These are phyloP conservation scores for Antechinus stuartii DNA, from an alignment of 2,113 vertebrate species.

Conservation along the genomic window DNA sequence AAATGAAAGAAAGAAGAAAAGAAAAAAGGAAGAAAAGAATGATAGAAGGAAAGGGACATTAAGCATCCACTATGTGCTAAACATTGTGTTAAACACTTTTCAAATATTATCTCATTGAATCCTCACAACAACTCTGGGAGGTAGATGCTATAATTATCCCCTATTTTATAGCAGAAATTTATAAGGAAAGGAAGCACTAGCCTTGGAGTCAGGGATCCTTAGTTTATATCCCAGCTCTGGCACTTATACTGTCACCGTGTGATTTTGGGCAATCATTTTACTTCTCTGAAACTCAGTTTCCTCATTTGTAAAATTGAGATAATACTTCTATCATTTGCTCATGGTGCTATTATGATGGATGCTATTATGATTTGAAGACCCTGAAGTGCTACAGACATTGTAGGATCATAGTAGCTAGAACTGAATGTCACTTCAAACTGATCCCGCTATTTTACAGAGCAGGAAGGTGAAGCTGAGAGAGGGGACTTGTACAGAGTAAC, in stretches of 20 bases:
- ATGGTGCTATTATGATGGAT: not conserved
- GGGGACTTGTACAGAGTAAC: not conserved
- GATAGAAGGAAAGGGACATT: not conserved
- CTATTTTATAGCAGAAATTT: not conserved
- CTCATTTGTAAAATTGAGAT: not conserved
- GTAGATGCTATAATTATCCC: not conserved
- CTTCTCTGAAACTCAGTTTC: not conserved
- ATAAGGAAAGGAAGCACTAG: not conserved
- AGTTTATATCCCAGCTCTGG: not conserved
- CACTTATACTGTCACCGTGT: not conserved
- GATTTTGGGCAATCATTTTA: not conserved
- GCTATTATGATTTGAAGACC: not conserved
- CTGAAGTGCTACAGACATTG: not conserved
- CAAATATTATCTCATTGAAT: not conserved
- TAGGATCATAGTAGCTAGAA: not conserved
- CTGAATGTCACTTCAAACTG: not conserved
- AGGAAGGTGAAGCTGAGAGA: not conserved
- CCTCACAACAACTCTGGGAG: not conserved
- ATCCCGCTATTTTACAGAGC: not conserved
- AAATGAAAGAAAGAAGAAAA: slow-evolving; percentile 31
- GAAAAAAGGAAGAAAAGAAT: not conserved
- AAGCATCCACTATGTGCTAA: not conserved
- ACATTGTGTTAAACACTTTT: not conserved
- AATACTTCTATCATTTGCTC: not conserved
- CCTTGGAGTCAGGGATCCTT: not conserved